Conservation (phyloP, 53 echinoderm and acorn worm genomes). For the Paracentrotus lividus region DNA sequence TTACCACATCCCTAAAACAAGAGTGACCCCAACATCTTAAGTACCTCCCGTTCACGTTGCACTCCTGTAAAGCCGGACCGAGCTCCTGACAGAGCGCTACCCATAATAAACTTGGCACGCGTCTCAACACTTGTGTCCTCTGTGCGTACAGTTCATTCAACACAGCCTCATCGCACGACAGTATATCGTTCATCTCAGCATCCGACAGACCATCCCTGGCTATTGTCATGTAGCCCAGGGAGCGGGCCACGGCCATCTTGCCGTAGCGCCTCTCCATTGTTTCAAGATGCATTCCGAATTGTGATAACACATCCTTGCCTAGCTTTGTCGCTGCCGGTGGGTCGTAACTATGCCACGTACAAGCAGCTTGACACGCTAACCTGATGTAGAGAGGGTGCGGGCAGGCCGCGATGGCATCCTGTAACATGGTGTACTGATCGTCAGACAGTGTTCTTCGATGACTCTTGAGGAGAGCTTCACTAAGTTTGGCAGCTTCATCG, state of each 20-base stretch:
- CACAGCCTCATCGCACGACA: conserved; percentile 92
- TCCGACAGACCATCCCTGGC: conserved; percentile 89
- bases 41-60: conserved; percentile 75
- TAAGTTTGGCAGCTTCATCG: conserved; percentile 80
- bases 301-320: conserved; percentile 75
- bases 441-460: conserved; percentile 86
- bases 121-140: conserved; percentile 77
- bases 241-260: conserved; percentile 75
- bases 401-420: conserved; percentile 75
- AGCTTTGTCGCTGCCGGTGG: conserved; percentile 70
- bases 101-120: conserved; percentile 90
- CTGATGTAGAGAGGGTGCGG: conserved; percentile 85
- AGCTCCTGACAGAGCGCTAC: conserved; percentile 89
- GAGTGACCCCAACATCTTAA: conserved; percentile 83
- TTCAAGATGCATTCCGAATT: conserved; percentile 78
- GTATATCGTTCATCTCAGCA: conserved; percentile 93
- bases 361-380: conserved; percentile 83
- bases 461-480: conserved; percentile 81
- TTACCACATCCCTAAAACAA: conserved; percentile 81
- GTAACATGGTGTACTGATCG: conserved; percentile 78
- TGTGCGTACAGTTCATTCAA: conserved; percentile 80
- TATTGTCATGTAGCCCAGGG: conserved; percentile 79
- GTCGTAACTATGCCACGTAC: conserved; percentile 86
- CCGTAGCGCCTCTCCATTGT: conserved; percentile 89
- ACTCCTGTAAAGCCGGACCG: conserved; percentile 78